Conservation (phyloP, 2,888 invertebrate genomes). For the Laspeyria flexula region DNA sequence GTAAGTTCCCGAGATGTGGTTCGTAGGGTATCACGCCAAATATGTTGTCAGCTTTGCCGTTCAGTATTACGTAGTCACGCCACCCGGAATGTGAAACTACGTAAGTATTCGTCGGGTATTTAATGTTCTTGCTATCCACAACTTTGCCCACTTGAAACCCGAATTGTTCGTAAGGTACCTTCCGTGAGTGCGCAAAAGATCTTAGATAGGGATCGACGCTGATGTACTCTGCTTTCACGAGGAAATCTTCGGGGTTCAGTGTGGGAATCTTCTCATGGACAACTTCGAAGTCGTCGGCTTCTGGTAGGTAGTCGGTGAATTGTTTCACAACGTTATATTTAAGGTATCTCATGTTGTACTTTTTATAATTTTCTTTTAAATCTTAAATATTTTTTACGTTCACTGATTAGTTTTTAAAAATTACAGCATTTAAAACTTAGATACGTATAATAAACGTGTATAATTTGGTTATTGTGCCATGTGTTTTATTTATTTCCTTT, state of each 20-base stretch:
- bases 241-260: conserved; percentile 77
- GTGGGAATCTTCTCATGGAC: conserved; percentile 65
- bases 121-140: conserved; percentile 85
- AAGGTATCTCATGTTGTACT: conserved; percentile 34
- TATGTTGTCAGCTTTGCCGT: conserved; percentile 45
- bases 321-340: conserved; percentile 51
- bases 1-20: conserved; percentile 78
- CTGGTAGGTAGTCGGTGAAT: conserved; percentile 65
- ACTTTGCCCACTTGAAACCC: conserved; percentile 78
- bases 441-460: no score
- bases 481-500: no score
- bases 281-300: conserved; percentile 66
- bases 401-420: no score
- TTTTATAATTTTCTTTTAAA: no score
- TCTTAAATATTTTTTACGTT: no score
- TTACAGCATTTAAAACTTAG: no score
- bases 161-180: conserved; percentile 56
- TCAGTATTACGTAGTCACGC: conserved; percentile 79
- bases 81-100: conserved; percentile 88
- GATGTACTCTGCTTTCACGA: conserved; percentile 86
- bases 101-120: conserved; percentile 85
- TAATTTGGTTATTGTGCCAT: no score
- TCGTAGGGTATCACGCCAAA: conserved; percentile 53
- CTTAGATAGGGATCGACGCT: conserved; percentile 89
- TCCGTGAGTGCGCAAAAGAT: conserved; percentile 57